Base-by-base conservation (phyloP, 2,888 invertebrate genomes). In the Lasioglossum lativentre region DNA sequence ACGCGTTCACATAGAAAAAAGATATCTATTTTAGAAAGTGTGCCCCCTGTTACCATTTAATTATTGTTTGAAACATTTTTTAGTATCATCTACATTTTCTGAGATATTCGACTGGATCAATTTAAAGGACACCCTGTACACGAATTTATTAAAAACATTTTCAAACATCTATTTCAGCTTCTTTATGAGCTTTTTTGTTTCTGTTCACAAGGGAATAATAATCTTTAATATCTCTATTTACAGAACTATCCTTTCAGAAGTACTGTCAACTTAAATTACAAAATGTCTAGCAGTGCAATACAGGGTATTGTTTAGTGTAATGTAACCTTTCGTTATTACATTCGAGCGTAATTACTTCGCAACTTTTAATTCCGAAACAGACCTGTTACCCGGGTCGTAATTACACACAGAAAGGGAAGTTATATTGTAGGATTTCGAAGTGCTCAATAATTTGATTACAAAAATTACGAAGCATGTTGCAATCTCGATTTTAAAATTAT, bases 311-410 rank as follows among this genome's bases (percentile, higher is more conserved):
- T 83, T 74, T 59, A 56, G 38, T 3, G 34, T 27, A 23, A 47
- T 47, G 40, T 16, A 30, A 40, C 30, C 47, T 40, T n/a, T 74
- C 47, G 83, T 68, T 83, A 72, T 19, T 19, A 6, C 10, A 27
- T 40, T 19, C 56, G 40, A 30, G 8, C 56, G 59, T 34, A 27
- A 83, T 74, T 47, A 45, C 45, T n/a, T 47, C 12, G 45, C 83
- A 77, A 84, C 77, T 84, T 78, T 84, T 83, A 77, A 84, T 84
- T 78, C 30, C n/a, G 27, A 40, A 78, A 77, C 73, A 77, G 59
- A 83, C 56, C 59, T 74, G 56, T 47, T 40, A 19, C 23, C 14
- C 47, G 23, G n/a, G 45, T 47, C 38, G 83, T 68, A 77, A 83
- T 83, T 74, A 68, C 77, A 45, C 77, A 30, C 40, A 38, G 56